Percentiles rank a stretch among this genome's conserved stretches.
Conservation (phyloP, 2,797 vertebrate genomes). For the Lophotriccus pileatus region DNA sequence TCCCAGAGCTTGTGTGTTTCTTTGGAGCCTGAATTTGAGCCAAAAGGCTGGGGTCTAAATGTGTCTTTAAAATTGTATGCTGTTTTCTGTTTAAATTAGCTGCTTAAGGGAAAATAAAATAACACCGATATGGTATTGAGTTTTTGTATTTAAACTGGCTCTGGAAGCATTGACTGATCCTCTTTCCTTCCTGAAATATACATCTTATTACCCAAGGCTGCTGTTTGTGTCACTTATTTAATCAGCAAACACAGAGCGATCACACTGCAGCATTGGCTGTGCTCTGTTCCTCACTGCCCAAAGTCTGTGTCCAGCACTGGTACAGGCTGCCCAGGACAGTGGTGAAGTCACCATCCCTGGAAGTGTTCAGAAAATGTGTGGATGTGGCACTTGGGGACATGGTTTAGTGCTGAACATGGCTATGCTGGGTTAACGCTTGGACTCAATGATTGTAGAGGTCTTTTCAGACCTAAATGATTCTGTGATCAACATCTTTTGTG, state of each 20-base stretch:
- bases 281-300: neutral
- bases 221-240: conserved; percentile 48
- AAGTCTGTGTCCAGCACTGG: neutral
- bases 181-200: neutral
- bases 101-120: neutral
- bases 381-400: neutral
- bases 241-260: conserved; percentile 45
- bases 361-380: neutral
- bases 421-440: neutral
- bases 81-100: neutral
- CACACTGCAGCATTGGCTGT: neutral
- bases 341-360: neutral
- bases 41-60: conserved; percentile 18
- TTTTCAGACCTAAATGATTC: neutral
- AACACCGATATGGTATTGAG: neutral
- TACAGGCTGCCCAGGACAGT: neutral
- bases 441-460: neutral
- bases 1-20: neutral
- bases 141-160: neutral
- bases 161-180: neutral
- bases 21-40: neutral
- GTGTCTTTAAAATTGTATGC: neutral
- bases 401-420: neutral
- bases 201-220: neutral
- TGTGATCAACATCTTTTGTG: conserved; percentile 37